Percentiles rank a stretch among this genome's conserved stretches.
Conservation (phyloP, 2,797 vertebrate genomes). For the Hypotaenidia okinawae region DNA sequence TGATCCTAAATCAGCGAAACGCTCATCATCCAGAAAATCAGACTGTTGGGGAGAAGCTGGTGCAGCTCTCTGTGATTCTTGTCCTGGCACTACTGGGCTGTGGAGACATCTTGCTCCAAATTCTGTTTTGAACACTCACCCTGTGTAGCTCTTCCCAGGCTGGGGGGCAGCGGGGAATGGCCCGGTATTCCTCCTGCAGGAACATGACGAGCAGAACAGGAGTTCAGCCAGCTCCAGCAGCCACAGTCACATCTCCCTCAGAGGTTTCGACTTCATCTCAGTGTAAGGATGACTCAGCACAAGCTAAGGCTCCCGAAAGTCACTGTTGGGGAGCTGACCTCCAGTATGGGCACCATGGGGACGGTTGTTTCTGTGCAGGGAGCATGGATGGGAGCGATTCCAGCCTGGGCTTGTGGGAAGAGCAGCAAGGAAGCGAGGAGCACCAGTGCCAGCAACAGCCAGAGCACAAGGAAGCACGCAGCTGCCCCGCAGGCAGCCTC, state of each 20-base stretch:
- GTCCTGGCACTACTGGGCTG: background rate
- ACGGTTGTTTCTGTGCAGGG: no score
- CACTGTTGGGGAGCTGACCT: accelerated
- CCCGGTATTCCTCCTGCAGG: background rate
- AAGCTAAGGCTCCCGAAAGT: background rate
- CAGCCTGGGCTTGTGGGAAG: background rate
- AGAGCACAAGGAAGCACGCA: background rate
- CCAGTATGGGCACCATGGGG: background rate
- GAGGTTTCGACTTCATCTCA: background rate
- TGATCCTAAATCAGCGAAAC: background rate
- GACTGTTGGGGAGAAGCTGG: background rate
- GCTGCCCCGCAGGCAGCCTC: background rate
- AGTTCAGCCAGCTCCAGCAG: background rate
- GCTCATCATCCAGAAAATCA: background rate
- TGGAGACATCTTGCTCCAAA: background rate
- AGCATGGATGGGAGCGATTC: accelerated
- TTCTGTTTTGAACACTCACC: background rate
- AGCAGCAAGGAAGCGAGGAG: background rate
- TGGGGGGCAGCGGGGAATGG: accelerated
- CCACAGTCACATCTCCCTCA: background rate
- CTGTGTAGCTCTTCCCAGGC: background rate
- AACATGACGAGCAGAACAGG: background rate
- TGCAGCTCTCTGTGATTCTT: background rate
- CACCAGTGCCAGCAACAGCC: background rate
- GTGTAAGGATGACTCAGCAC: background rate